Percentiles rank a stretch among this genome's conserved stretches.
Evolutionary conservation across 1,140 invertebrate species (phyloP).

Genomic region (Periplaneta americana): DNA sequence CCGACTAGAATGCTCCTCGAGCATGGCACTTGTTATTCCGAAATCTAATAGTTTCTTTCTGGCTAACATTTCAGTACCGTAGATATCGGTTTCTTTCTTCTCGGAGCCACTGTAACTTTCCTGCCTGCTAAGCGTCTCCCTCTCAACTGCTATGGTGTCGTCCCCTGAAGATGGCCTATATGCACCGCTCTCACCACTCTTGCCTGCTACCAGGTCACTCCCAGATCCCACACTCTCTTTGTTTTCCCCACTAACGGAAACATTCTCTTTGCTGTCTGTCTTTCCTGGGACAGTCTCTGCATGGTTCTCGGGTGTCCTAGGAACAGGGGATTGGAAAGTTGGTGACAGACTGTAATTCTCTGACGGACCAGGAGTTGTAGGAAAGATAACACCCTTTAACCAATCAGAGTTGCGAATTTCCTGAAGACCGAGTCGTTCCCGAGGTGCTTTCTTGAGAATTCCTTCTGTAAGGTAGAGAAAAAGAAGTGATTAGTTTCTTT

Average conservation of each 20-base stretch:
- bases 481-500: no score
- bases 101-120: background rate
- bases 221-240: background rate
- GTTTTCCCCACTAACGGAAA: background rate
- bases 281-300: slow-evolving; percentile 3
- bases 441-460: slow-evolving; percentile 44
- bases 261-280: background rate
- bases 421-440: slow-evolving; percentile 41
- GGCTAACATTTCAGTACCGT: slow-evolving; percentile 37
- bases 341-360: slow-evolving; percentile 26
- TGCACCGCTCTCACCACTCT: background rate
- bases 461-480: slow-evolving; percentile 35
- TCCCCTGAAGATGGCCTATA: background rate
- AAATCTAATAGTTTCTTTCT: slow-evolving; percentile 39
- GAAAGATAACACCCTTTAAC: slow-evolving; percentile 38
- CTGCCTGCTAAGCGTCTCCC: background rate
- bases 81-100: slow-evolving; percentile 10
- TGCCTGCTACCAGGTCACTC: background rate
- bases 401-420: slow-evolving; percentile 45
- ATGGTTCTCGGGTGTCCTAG: background rate
- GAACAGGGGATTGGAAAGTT: background rate
- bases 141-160: background rate
- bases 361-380: slow-evolving; percentile 31
- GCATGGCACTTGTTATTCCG: slow-evolving; percentile 46
- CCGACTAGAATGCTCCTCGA: slow-evolving; percentile 37